These are phyloP conservation scores for Trichacis sp. DNA, from an alignment of 2,888 invertebrate species.

Conservation along the genomic window DNA sequence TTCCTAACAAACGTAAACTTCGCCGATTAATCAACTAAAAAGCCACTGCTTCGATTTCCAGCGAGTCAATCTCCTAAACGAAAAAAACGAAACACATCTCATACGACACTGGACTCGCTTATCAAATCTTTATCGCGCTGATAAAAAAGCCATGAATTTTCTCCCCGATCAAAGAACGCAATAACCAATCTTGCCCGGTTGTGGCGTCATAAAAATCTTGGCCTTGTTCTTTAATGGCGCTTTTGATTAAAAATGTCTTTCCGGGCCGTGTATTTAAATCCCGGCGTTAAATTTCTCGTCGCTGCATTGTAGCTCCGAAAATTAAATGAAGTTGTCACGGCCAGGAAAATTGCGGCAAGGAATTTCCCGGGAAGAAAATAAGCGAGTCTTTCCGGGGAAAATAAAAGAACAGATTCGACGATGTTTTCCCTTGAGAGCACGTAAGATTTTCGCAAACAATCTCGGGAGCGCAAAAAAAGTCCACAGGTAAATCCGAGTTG, in stretches of 20 bases:
- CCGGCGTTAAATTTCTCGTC: constrained; percentile 23
- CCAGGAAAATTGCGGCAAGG: too few relatives aligned
- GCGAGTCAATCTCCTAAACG: neutral
- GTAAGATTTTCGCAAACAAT: too few relatives aligned
- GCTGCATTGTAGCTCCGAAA: constrained; percentile 24
- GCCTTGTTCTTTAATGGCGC: constrained; percentile 21
- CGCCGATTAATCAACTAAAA: neutral
- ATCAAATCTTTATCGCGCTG: constrained; percentile 15
- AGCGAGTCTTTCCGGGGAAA: too few relatives aligned
- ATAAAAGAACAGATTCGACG: too few relatives aligned
- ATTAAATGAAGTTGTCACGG: too few relatives aligned
- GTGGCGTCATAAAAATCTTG: constrained; percentile 22
- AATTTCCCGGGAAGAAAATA: too few relatives aligned
- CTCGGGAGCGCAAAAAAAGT: neutral
- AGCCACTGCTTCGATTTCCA: neutral
- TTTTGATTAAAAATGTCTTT: constrained; percentile 38
- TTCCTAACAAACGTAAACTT: neutral
- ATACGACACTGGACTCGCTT: constrained; percentile 3
- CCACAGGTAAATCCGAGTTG: neutral
- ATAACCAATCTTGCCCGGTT: constrained; percentile 24
- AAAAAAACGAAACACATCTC: neutral
- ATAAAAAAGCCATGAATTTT: constrained; percentile 25
- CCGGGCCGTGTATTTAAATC: constrained; percentile 31
- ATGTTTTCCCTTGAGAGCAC: too few relatives aligned
- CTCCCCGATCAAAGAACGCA: constrained; percentile 26